Conservation (phyloP, 2,888 invertebrate species). For the Gonocerus acuteangulatus region DNA sequence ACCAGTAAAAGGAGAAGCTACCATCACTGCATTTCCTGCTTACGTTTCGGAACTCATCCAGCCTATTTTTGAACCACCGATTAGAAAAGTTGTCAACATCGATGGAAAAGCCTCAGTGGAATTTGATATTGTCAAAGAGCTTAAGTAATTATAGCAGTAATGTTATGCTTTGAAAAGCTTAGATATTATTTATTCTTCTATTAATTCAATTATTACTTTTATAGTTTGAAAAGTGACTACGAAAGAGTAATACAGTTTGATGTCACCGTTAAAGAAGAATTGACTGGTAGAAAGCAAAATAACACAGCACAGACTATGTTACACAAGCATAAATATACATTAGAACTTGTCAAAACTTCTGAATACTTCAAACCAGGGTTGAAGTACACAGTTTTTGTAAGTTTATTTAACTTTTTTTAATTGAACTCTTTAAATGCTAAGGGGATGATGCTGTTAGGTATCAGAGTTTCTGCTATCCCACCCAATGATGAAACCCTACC, state of each 20-base stretch:
- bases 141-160: slow-evolving; percentile 43
- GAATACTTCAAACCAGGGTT: slow-evolving; percentile 84
- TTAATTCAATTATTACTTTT: slow-evolving; percentile 12
- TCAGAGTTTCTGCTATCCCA: too few species aligned
- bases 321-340: slow-evolving; percentile 67
- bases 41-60: slow-evolving; percentile 71
- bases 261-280: slow-evolving; percentile 81
- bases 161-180: too few species aligned
- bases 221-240: slow-evolving; percentile 67
- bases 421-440: slow-evolving; percentile 3
- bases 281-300: slow-evolving; percentile 78
- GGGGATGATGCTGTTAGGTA: too few species aligned
- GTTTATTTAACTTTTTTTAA: slow-evolving; percentile 39
- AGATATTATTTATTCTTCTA: too few species aligned
- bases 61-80: slow-evolving; percentile 60
- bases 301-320: slow-evolving; percentile 63
- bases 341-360: slow-evolving; percentile 70
- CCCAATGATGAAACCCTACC: too few species aligned
- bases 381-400: slow-evolving; percentile 72
- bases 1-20: slow-evolving; percentile 77
- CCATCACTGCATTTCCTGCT: slow-evolving; percentile 74
- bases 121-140: slow-evolving; percentile 66
- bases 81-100: slow-evolving; percentile 53
- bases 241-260: slow-evolving; percentile 74
- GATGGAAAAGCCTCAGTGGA: slow-evolving; percentile 69